These are phyloP conservation scores for Habrosyne pyritoides DNA, from an alignment of 2,888 invertebrate genomes.

Conservation along the genomic window DNA sequence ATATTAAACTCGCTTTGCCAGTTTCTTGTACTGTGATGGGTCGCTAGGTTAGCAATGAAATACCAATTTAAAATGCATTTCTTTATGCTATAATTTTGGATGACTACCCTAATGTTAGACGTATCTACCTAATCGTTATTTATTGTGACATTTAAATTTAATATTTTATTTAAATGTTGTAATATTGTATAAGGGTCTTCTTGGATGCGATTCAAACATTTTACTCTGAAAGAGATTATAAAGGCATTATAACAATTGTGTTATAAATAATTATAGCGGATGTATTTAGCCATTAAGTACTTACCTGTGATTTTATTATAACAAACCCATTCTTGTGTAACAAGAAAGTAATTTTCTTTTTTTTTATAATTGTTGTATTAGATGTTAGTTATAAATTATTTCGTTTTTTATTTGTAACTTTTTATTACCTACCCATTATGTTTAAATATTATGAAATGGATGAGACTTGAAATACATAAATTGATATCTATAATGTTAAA, in stretches of 20 bases:
- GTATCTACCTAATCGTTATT: background rate
- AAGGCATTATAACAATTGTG: constrained; percentile 20
- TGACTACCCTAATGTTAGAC: background rate
- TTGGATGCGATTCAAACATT: constrained; percentile 17
- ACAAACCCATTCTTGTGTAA: constrained; percentile 72
- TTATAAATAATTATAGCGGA: constrained; percentile 32
- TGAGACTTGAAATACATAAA: constrained; percentile 44
- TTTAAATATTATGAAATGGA: constrained; percentile 31
- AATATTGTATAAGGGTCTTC: background rate
- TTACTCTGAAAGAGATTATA: constrained; percentile 52
- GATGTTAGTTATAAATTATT: constrained; percentile 33
- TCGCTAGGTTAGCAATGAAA: constrained; percentile 1
- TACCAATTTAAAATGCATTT: background rate
- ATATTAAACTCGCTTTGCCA: background rate
- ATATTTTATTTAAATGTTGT: background rate
- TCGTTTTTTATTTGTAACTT: constrained; percentile 31
- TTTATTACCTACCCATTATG: constrained; percentile 34
- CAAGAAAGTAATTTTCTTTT: constrained; percentile 62
- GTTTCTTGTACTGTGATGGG: background rate
- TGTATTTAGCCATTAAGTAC: constrained; percentile 68
- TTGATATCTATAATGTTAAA: constrained; percentile 19
- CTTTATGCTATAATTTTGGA: background rate
- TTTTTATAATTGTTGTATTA: constrained; percentile 48
- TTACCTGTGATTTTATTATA: constrained; percentile 79
- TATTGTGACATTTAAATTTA: background rate